A percentile compares a stretch with the other conserved stretches of the same genome.
These are phyloP conservation scores for Daphoenositta chrysoptera DNA, from an alignment of 2,113 vertebrate genomes.

Conservation along the genomic window DNA sequence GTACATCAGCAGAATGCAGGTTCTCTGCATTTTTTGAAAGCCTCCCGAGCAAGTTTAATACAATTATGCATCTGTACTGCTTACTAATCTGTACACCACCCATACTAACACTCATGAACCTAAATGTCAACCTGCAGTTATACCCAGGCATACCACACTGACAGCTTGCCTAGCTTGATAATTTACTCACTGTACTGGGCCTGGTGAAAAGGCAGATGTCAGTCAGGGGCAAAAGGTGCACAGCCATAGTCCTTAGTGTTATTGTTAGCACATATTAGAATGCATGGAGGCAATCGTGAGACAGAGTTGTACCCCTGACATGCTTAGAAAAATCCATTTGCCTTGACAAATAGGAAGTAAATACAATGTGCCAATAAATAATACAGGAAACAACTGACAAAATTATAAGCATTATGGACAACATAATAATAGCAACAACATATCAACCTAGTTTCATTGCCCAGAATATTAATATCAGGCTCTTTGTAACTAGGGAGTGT, in stretches of 20 bases:
- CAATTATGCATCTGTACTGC: not conserved
- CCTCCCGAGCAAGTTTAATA: not conserved
- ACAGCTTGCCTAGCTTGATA: not conserved
- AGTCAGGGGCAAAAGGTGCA: not conserved
- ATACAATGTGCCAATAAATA: not conserved
- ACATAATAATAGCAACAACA: not conserved
- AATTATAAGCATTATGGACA: not conserved
- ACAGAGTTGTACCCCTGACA: not conserved
- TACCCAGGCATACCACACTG: not conserved
- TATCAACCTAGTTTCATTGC: not conserved
- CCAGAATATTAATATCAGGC: not conserved
- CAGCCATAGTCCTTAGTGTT: not conserved
- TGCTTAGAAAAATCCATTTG: not conserved
- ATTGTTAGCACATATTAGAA: not conserved
- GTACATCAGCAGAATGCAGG: not conserved
- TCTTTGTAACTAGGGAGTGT: not conserved
- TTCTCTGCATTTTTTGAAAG: not conserved
- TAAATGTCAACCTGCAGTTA: not conserved
- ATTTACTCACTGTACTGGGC: not conserved
- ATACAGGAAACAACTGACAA: not conserved
- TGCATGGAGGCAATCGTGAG: not conserved
- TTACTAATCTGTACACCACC: not conserved
- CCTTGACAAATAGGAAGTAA: not conserved
- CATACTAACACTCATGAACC: not conserved
- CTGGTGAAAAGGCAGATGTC: not conserved